These are phyloP conservation scores for Cebus imitator DNA, from an alignment of 2,113 vertebrate genomes.

Conservation along the genomic window DNA sequence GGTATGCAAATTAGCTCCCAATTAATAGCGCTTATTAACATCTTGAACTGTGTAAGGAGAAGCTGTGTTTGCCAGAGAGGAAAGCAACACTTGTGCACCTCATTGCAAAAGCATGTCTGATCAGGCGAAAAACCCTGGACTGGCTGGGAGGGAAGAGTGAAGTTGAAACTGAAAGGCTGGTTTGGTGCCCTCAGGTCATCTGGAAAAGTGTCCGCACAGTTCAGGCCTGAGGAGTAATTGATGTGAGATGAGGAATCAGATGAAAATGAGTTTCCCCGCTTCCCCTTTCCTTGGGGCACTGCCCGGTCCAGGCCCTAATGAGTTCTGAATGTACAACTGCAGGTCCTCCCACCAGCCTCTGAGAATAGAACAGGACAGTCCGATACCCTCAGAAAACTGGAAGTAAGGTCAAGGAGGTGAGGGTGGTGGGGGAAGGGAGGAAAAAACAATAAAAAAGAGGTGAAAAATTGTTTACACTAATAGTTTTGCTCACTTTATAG, in stretches of 20 bases:
- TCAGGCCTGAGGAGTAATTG: not conserved
- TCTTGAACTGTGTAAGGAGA: not conserved
- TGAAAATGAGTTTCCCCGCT: not conserved
- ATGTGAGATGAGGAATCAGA: not conserved
- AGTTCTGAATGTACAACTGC: not conserved
- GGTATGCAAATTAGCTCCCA: constrained; percentile 64
- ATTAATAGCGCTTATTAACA: constrained; percentile 58
- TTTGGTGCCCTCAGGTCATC: not conserved
- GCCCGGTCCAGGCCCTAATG: not conserved
- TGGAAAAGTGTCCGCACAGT: not conserved
- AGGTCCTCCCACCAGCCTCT: not conserved
- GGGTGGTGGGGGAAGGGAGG: not conserved
- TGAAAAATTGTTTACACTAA: not conserved
- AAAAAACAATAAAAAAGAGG: not conserved
- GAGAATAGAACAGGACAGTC: not conserved
- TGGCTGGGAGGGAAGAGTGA: not conserved
- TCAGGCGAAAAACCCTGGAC: not conserved
- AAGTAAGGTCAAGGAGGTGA: not conserved
- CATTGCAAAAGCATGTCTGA: not conserved
- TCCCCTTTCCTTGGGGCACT: not conserved
- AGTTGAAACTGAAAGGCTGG: not conserved
- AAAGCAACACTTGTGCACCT: not conserved
- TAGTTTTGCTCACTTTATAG: not conserved
- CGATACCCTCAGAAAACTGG: not conserved
- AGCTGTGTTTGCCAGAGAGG: constrained; percentile 24